These are phyloP conservation scores for Eupithecia insigniata DNA, from an alignment of 2,888 invertebrate genomes.

Conservation along the genomic window DNA sequence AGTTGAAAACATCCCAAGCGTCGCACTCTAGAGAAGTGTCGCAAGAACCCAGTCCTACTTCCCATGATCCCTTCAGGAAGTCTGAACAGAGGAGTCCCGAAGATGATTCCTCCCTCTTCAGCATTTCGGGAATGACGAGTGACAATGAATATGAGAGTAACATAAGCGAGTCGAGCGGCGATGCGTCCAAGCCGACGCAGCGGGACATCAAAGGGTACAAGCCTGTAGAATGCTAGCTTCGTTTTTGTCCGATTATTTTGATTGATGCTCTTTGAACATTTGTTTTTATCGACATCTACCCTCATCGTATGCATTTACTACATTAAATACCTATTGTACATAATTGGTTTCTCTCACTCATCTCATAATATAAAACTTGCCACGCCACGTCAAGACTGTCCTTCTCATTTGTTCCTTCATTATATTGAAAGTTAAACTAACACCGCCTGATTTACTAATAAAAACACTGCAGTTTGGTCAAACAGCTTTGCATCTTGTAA, in stretches of 20 bases:
- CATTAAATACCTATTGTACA: neutral
- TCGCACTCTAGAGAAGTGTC: slow-evolving; percentile 74
- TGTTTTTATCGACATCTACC: slow-evolving; percentile 50
- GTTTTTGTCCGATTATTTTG: slow-evolving; percentile 72
- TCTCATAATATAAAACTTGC: neutral
- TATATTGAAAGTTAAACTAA: slow-evolving; percentile 18
- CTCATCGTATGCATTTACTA: slow-evolving; percentile 42
- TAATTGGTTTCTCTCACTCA: neutral
- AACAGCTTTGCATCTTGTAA: slow-evolving; percentile 39
- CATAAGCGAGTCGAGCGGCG: slow-evolving; percentile 81
- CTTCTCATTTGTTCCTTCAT: slow-evolving; percentile 21
- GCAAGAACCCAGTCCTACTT: slow-evolving; percentile 78
- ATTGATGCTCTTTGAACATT: slow-evolving; percentile 72
- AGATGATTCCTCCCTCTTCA: slow-evolving; percentile 83
- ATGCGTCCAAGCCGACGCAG: slow-evolving; percentile 77
- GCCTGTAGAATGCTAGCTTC: slow-evolving; percentile 79
- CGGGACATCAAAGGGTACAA: slow-evolving; percentile 81
- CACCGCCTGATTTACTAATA: slow-evolving; percentile 36
- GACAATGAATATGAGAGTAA: slow-evolving; percentile 84
- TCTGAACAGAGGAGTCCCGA: slow-evolving; percentile 83
- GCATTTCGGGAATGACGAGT: slow-evolving; percentile 84
- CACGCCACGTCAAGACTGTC: neutral
- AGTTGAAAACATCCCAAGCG: slow-evolving; percentile 63
- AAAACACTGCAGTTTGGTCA: slow-evolving; percentile 27
- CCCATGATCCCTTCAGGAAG: slow-evolving; percentile 77